Evolutionary conservation across 1,140 invertebrate species (phyloP).

Genomic region (Cydia strobilella): DNA sequence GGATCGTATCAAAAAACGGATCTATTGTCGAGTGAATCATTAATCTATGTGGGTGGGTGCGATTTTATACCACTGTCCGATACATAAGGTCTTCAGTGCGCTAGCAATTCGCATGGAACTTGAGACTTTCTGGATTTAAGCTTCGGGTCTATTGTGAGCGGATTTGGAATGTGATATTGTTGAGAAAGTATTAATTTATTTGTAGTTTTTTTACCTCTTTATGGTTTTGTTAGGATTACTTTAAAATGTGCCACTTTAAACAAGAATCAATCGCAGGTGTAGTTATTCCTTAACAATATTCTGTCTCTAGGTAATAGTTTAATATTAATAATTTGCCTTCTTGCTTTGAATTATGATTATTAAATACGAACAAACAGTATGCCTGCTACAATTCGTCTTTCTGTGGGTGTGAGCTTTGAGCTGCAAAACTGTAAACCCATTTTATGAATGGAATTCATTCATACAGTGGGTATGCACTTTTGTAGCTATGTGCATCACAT

Average conservation of each 20-base stretch:
- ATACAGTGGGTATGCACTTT: too few species aligned
- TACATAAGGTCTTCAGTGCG: not conserved
- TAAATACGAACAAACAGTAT: not conserved
- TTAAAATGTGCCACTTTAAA: not conserved
- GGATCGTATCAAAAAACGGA: conserved; percentile 60
- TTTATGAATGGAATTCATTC: too few species aligned
- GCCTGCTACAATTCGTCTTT: not conserved
- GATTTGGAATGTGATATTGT: conserved; percentile 26
- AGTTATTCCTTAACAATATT: too few species aligned
- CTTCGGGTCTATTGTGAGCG: not conserved
- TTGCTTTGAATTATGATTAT: not conserved
- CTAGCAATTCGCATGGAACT: not conserved
- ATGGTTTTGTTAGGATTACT: not conserved
- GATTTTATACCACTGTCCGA: conserved; percentile 47
- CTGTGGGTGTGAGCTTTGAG: too few species aligned
- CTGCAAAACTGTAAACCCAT: too few species aligned
- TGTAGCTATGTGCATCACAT: too few species aligned
- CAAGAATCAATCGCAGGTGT: not conserved
- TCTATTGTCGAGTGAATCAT: conserved; percentile 60
- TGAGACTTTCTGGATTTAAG: not conserved
- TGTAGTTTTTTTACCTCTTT: not conserved
- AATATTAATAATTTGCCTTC: too few species aligned
- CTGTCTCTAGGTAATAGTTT: too few species aligned
- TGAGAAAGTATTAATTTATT: conserved; percentile 14
- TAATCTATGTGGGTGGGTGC: conserved; percentile 72